phyloP scores from a whole-genome alignment of 1,140 invertebrate genomes.

The Scaptodrosophila lebanonensis region DNA sequence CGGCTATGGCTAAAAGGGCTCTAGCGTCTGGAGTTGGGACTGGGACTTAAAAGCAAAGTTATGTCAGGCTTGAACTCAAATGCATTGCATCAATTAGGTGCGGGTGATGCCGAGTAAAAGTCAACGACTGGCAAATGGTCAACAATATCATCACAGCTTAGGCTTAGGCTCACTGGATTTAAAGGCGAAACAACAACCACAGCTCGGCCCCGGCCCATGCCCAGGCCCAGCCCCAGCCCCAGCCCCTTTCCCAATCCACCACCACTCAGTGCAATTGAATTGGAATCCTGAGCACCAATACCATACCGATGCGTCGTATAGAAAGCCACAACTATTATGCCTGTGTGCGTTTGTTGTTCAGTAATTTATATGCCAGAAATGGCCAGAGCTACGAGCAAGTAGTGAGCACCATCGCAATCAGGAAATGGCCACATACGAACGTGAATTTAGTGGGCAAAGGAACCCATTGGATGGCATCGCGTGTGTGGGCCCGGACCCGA shows the following conservation, averaged over 20 bases:
- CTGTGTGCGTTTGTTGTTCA: neutral
- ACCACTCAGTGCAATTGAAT: constrained; percentile 39
- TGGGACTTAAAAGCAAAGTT: constrained; percentile 46
- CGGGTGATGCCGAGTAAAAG: constrained; percentile 35
- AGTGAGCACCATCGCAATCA: constrained; percentile 41
- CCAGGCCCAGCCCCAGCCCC: too few species aligned
- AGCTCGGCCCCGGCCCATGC: too few species aligned
- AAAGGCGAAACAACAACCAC: too few species aligned
- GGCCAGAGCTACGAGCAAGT: constrained; percentile 30
- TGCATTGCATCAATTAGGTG: constrained; percentile 47
- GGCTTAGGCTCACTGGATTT: constrained; percentile 17
- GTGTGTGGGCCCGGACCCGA: too few species aligned
- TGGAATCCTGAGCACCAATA: too few species aligned
- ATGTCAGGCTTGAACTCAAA: constrained; percentile 41
- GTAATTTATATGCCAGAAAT: constrained; percentile 36
- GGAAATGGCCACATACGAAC: constrained; percentile 26
- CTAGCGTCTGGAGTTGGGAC: too few species aligned
- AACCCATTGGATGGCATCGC: neutral
- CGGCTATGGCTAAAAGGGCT: neutral
- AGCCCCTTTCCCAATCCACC: too few species aligned
- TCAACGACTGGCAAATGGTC: constrained; percentile 38
- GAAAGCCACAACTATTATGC: constrained; percentile 34
- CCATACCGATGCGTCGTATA: constrained; percentile 5
- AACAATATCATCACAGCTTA: constrained; percentile 11
- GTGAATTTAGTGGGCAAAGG: neutral